Base-by-base conservation (phyloP, 2,797 vertebrate genomes). In the Odontamblyopus rebecca region DNA sequence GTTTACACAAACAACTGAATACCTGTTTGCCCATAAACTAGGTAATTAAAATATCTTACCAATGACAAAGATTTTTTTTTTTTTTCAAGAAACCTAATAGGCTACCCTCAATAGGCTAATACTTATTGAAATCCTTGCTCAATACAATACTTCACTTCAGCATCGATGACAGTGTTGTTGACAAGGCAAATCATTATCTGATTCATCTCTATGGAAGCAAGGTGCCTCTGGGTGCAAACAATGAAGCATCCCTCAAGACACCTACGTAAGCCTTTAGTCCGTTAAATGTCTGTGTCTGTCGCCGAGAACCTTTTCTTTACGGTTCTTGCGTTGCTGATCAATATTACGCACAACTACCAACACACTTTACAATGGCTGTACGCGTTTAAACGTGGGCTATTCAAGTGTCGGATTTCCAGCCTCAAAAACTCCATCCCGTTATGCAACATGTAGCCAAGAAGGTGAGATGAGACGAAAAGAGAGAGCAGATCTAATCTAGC, bases 121-220 rank as follows among this genome's bases (percentile, higher is more conserved):
- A n/a, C 7, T 41, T 41, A 7, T 41, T 18, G 5, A 6, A 63
- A 13, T 26, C 23, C 19, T n/a, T 19, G 6, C 61, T 29, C 19
- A 56, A 4, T 67, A 61, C 53, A 67, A 51, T 48, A 38, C 50
- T 44, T 15, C 27, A 44, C 61, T 56, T 69, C 38, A 44, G 6
- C 51, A 71, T 38, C 69, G 41, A 32, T 23, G 66, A 50, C 68
- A 70, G n/a, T 23, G 9, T 68, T 72, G 79, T 82, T 73, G 76
- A 67, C 68, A 78, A 73, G 73, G 54, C 51, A 76, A 71, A 71
- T 76, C 69, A 48, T 75, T 82, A 72, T 77, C 70, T 75, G 67
- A 80, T 72, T 63, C 54, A 86, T 89, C 80, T 65, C 89, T 75
- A 85, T 86, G 87, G 87, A 56, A 56, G 81, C 81, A 61, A 77